A percentile compares a stretch with the other conserved stretches of the same genome.
phyloP scores from a whole-genome alignment of 2,888 invertebrate species.

The Aleiodes testaceus region DNA sequence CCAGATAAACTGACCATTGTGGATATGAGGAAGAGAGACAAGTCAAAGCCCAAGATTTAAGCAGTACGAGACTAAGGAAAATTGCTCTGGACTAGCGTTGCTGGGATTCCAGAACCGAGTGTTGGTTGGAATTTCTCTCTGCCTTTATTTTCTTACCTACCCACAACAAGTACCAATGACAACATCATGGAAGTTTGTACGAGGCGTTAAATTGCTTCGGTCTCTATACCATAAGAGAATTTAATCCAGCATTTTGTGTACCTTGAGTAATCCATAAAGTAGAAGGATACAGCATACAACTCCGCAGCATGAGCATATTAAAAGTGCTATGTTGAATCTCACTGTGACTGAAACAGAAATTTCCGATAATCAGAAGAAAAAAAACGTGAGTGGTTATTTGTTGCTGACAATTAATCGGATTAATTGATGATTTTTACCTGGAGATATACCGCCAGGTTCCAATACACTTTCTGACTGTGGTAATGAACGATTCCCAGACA shows the following conservation, averaged over 20 bases:
- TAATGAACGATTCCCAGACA: conserved; percentile 75
- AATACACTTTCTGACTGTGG: conserved; percentile 71
- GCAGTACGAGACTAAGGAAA: neutral
- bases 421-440: conserved; percentile 65
- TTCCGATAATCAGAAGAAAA: neutral
- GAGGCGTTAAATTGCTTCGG: conserved; percentile 24
- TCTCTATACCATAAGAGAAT: conserved; percentile 8
- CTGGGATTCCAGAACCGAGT: neutral
- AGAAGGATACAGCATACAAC: conserved; percentile 80
- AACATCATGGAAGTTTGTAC: conserved; percentile 6
- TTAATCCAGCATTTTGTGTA: conserved; percentile 66
- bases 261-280: conserved; percentile 82
- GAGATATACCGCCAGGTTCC: conserved; percentile 72
- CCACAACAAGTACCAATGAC: conserved; percentile 1
- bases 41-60: conserved; percentile 18
- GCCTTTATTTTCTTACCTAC: neutral
- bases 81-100: neutral
- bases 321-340: conserved; percentile 80
- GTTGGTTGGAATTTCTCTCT: conserved; percentile 14
- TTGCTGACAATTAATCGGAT: neutral
- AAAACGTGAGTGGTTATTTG: too few relatives aligned
- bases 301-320: conserved; percentile 81
- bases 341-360: conserved; percentile 80
- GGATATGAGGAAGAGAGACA: conserved; percentile 16
- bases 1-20: neutral